Evolutionary conservation across 1,140 invertebrate species (phyloP), one percentile per base, ranked within the genome.

Genomic region (Drosophila miranda): DNA sequence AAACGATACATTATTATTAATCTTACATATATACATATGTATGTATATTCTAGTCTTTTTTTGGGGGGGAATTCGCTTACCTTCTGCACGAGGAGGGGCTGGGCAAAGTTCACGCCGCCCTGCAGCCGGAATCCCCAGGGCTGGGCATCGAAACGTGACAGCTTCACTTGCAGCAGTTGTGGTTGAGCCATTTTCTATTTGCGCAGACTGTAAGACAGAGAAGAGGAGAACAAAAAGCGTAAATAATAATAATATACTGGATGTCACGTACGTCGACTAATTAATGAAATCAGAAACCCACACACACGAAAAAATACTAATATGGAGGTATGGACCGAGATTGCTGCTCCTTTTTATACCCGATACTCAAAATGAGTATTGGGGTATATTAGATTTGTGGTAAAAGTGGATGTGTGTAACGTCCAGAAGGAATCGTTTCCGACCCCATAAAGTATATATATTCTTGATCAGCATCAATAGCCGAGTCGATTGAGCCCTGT

Each of bases 41-140:
- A 23, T 41, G 46, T 62, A 44, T 48, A 38, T 23, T 19, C 8
- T 44, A 6, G 3, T 19, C 8, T 13, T 6, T n/a, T n/a, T 14
- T 16, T 34, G 0, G 30, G 28, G 9, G 16, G 28, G 42, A 41
- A 28, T 43, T 58, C 50, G 71, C 94, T 94, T 93, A 98, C 98
- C 95, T 98, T 97, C 92, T 98, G 97, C 46, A 98, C 95, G 78
- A 97, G 94, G 45, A 99, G 93, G 5, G 97, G 97, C 69, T 96
- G 95, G 64, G 95, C 96, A 89, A 98, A 98, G 92, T 99, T 97
- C 90, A 95, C 96, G 30, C 98, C 98, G 48, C 98, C 98, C 92
- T 98, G 97, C 48, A 99, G 93, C 75, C 98, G 94, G 92, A 99
- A 99, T 73, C 98, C 98, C 95, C 98, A 97, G 57, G 96, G 95